These are phyloP conservation scores for Xylocampa areola DNA, from an alignment of 2,888 invertebrate genomes.

Conservation along the genomic window DNA sequence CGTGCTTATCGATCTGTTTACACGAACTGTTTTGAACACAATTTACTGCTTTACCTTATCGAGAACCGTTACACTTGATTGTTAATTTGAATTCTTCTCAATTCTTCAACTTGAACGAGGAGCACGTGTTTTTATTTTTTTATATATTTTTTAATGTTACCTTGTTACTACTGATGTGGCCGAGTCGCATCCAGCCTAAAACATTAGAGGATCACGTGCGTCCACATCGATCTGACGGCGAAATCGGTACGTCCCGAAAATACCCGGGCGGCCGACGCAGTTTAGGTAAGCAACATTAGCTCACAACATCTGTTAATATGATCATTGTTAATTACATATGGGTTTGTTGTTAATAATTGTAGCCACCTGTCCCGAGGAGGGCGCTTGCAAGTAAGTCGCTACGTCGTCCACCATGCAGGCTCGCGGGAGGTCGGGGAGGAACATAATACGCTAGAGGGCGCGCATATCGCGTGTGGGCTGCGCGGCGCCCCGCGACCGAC, in stretches of 20 bases:
- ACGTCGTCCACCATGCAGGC: slow-evolving; percentile 99
- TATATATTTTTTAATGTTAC: slow-evolving; percentile 56
- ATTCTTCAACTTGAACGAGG: slow-evolving; percentile 27
- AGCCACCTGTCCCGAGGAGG: slow-evolving; percentile 98
- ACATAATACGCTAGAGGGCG: slow-evolving; percentile 91
- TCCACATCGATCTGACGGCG: slow-evolving; percentile 76
- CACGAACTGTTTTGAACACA: slow-evolving; percentile 77
- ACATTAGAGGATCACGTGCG: slow-evolving; percentile 75
- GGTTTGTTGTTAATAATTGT: slow-evolving; percentile 89
- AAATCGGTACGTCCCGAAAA: slow-evolving; percentile 84
- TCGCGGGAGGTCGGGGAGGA: slow-evolving; percentile 97
- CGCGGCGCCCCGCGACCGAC: slow-evolving; percentile 88
- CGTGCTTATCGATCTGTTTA: slow-evolving; percentile 85
- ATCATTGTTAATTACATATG: slow-evolving; percentile 90
- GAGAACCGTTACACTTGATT: slow-evolving; percentile 46
- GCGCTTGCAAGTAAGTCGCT: slow-evolving; percentile 97
- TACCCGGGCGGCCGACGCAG: slow-evolving; percentile 88
- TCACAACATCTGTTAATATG: slow-evolving; percentile 90
- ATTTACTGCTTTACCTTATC: slow-evolving; percentile 60
- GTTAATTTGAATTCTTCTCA: slow-evolving; percentile 37
- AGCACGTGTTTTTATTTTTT: slow-evolving; percentile 56
- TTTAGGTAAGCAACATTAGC: slow-evolving; percentile 87
- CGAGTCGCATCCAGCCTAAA: slow-evolving; percentile 67
- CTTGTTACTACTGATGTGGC: slow-evolving; percentile 54
- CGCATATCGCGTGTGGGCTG: slow-evolving; percentile 86